Percentiles rank a stretch among this genome's conserved stretches.
These are phyloP conservation scores for Ichneumoninae sp. DNA, from an alignment of 2,888 invertebrate species.

Conservation along the genomic window DNA sequence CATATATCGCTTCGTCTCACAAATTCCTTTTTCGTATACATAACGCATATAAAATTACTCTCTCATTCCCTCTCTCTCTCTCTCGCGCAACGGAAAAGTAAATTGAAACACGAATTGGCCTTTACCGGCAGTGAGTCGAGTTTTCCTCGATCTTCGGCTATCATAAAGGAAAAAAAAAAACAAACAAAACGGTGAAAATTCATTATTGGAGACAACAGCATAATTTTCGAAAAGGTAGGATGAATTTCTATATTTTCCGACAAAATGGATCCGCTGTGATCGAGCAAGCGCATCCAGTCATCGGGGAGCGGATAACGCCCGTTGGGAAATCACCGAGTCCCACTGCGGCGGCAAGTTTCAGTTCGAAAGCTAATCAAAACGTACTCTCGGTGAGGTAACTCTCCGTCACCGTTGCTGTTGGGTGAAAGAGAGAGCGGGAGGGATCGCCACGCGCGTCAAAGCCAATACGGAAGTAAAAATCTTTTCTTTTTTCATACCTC, in stretches of 20 bases:
- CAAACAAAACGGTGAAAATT: neutral
- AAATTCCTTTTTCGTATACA: neutral
- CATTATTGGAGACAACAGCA: neutral
- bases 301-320: conserved; percentile 29
- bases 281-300: conserved; percentile 11
- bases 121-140: no score
- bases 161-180: conserved; percentile 5
- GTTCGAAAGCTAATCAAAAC: conserved; percentile 56
- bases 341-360: conserved; percentile 37
- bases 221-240: neutral
- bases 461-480: conserved; percentile 11
- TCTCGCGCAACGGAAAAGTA: neutral
- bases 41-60: conserved; percentile 36
- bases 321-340: conserved; percentile 57
- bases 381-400: conserved; percentile 35
- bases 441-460: conserved; percentile 16
- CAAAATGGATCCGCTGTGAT: conserved; percentile 11
- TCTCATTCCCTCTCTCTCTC: neutral
- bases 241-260: conserved; percentile 46
- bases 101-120: neutral
- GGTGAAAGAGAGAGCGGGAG: neutral
- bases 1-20: conserved; percentile 1
- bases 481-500: neutral
- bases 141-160: neutral
- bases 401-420: neutral